Percentiles rank a stretch among this genome's conserved stretches.
Conservation (phyloP, 2,113 vertebrate species). For the Castor canadensis region DNA sequence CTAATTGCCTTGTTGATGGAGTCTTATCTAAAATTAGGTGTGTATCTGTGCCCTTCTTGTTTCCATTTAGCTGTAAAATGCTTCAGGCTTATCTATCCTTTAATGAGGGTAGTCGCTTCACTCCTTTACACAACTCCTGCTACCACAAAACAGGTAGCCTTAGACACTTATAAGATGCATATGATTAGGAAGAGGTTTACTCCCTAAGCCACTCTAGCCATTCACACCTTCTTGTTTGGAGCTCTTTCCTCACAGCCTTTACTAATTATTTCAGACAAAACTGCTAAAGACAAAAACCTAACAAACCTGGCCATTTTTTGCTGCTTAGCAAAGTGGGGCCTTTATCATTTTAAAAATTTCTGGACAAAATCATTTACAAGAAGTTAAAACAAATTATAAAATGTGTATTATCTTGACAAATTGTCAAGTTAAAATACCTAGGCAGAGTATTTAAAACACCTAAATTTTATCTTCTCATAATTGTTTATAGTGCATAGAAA, state of each 20-base stretch:
- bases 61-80: neutral
- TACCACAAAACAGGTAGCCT: neutral
- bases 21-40: neutral
- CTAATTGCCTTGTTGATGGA: neutral
- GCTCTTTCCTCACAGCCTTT: neutral
- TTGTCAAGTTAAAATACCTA: slow-evolving; percentile 32
- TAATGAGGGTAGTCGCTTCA: neutral
- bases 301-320: neutral
- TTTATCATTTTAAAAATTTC: slow-evolving; percentile 13
- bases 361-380: slow-evolving; percentile 1
- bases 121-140: neutral
- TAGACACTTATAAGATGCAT: neutral
- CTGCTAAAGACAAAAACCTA: neutral
- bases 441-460: neutral
- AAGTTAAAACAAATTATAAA: slow-evolving; percentile 42
- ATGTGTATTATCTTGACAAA: neutral
- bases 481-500: neutral
- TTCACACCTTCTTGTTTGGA: neutral
- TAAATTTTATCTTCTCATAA: neutral
- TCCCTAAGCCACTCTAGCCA: neutral
- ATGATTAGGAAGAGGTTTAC: neutral
- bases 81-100: neutral
- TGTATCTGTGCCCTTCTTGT: neutral
- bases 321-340: neutral
- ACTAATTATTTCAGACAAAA: slow-evolving; percentile 45